phyloP scores from a whole-genome alignment of 2,888 invertebrate species.

The Stenolophus ochropezus region DNA sequence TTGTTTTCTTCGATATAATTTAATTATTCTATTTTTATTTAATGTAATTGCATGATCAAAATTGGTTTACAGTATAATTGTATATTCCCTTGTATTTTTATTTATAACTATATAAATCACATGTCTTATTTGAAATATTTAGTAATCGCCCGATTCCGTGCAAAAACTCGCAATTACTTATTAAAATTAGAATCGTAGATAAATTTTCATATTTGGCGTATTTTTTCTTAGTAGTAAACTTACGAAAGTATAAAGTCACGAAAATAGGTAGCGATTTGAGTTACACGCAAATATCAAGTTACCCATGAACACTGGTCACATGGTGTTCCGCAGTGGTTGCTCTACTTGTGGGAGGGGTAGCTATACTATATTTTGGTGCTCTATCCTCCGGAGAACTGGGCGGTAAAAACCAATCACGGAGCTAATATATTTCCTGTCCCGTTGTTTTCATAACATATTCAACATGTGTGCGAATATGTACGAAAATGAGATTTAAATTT shows the following conservation, averaged over 20 bases:
- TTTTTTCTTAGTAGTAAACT: constrained; percentile 23
- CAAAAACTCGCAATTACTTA: constrained; percentile 2
- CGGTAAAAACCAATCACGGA: constrained; percentile 33
- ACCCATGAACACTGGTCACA: constrained; percentile 44
- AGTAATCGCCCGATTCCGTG: constrained; percentile 12
- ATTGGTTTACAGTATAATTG: background rate
- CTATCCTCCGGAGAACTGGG: background rate
- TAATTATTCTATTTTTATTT: background rate
- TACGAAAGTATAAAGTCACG: constrained; percentile 28
- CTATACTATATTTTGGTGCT: background rate
- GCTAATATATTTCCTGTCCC: constrained; percentile 42
- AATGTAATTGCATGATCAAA: background rate
- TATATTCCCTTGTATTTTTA: background rate
- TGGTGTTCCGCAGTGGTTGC: constrained; percentile 37
- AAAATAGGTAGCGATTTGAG: constrained; percentile 16
- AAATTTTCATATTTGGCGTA: constrained; percentile 16
- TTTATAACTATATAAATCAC: background rate
- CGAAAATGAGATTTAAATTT: background rate
- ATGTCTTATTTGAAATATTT: background rate
- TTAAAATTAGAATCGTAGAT: constrained; percentile 21
- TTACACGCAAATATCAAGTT: constrained; percentile 50
- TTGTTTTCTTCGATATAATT: too few relatives aligned
- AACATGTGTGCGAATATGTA: background rate
- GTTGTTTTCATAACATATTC: background rate
- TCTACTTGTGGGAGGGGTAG: constrained; percentile 12